Evolutionary conservation across 1,140 invertebrate species (phyloP).

Genomic region (Pseudachorutes palmiensis): DNA sequence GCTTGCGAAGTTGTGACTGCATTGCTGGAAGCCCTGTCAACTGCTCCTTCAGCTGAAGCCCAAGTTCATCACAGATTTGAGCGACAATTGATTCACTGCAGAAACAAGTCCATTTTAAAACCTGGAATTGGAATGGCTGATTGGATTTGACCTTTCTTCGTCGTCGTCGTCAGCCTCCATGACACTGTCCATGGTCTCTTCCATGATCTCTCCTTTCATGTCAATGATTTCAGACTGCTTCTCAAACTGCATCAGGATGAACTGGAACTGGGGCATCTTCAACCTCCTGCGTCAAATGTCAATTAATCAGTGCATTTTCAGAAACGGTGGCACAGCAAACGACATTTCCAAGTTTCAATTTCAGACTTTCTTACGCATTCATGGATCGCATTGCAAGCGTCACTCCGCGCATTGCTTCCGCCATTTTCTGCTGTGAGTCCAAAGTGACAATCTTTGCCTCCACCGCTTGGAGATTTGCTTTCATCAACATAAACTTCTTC

Average conservation of each 20-base stretch:
- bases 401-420: conserved; percentile 97
- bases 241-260: conserved; percentile 97
- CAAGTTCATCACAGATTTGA: conserved; percentile 93
- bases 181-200: conserved; percentile 97
- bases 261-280: conserved; percentile 97
- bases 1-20: conserved; percentile 44
- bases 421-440: conserved; percentile 97
- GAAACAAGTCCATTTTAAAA: conserved; percentile 44
- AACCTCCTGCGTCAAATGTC: conserved; percentile 61
- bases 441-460: conserved; percentile 96
- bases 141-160: conserved; percentile 89
- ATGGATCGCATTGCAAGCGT: conserved; percentile 96
- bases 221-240: conserved; percentile 99
- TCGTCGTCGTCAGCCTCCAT: conserved; percentile 90
- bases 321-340: too few species aligned
- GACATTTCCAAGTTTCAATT: neutral
- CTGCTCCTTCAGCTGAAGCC: conserved; percentile 83
- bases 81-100: conserved; percentile 78
- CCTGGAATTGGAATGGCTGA: too few species aligned
- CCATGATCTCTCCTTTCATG: conserved; percentile 99
- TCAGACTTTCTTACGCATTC: conserved; percentile 62
- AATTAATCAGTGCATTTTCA: too few species aligned
- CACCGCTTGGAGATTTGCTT: conserved; percentile 98
- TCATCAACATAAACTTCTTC: conserved; percentile 99
- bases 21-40: conserved; percentile 76